phyloP scores from a whole-genome alignment of 2,113 vertebrate genomes.

The Otolemur garnettii region DNA sequence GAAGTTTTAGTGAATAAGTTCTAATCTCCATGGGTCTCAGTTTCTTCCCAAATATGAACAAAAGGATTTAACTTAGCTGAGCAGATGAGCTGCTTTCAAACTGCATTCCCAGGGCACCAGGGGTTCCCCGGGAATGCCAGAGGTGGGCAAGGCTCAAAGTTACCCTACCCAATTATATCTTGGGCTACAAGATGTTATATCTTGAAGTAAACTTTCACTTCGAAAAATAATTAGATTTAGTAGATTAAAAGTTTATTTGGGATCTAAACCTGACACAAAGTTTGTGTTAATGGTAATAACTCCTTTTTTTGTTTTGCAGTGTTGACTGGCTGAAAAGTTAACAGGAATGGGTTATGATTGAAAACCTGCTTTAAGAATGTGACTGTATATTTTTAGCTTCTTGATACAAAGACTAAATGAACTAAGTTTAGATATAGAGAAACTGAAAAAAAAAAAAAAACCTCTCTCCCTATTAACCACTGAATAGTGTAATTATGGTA shows the following conservation, averaged over 20 bases:
- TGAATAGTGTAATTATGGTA: background rate
- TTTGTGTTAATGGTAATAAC: background rate
- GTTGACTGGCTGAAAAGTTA: background rate
- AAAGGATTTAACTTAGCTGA: slow-evolving; percentile 51
- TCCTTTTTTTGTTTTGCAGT: background rate
- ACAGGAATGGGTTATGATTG: background rate
- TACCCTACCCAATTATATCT: background rate
- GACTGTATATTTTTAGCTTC: background rate
- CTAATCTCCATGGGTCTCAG: slow-evolving; percentile 45
- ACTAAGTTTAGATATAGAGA: background rate
- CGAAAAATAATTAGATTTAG: slow-evolving; percentile 4
- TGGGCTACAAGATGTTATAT: background rate
- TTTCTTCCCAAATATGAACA: slow-evolving; percentile 54
- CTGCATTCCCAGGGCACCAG: background rate
- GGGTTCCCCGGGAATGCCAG: background rate
- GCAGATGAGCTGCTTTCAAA: slow-evolving; percentile 52
- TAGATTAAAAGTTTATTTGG: background rate
- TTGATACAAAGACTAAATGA: slow-evolving; percentile 23
- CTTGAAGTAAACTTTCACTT: background rate
- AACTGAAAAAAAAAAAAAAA: slow-evolving; percentile 7
- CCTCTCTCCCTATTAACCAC: background rate
- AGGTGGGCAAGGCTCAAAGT: background rate
- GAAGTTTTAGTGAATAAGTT: slow-evolving; percentile 38
- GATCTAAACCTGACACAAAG: background rate
- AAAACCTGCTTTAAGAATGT: background rate